Evolutionary conservation across 2,888 invertebrate genomes (phyloP), one percentile per base, ranked within the genome.

Genomic region (Onchidella celtica): DNA sequence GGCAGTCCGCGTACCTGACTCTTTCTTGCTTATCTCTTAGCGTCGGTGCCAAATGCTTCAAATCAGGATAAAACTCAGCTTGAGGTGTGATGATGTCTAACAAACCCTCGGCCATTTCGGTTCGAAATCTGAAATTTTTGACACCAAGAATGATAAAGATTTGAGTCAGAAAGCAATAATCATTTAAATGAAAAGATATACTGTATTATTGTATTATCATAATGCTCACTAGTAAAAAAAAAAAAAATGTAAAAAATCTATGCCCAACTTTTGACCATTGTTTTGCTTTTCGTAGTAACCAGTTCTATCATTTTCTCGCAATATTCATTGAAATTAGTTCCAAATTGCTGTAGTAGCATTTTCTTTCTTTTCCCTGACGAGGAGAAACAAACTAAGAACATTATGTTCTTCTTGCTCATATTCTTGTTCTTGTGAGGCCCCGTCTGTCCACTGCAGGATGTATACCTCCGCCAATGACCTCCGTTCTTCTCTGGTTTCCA

Each of bases 1-100:
- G n/a, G n/a, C n/a, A n/a, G n/a, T n/a, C n/a, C 24, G 27, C 78
- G 29, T 63, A 79, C 78, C 40, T 79, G 21, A 79, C 78, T 61
- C 78, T 38, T 6, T 29, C 47, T n/a, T 17, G 61, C 6, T 34
- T 32, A 24, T 79, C 79, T 47, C 79, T 73, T 1, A 79, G 34
- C 4, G 72, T 55, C 6, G 36, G 65, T 32, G 61, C 63, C 9
- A 79, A 57, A 3, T 55, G 38, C 0, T 21, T 29, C 36, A 79
- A 29, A 29, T 72, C 40, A 27, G 79, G 79, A 24, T 79, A 79
- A 21, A 65, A 79, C 29, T 55, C 73, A 32, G 79, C 65, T 34
- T 34, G 34, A 21, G 79, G 79, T 1, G 65, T 55, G 29, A 79
- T 65, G 3, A 79, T 32, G 21, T 79, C 79, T 4, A 79, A 38